Evolutionary conservation across 2,113 vertebrate genomes (phyloP), one percentile per base, ranked within the genome.

Genomic region (Lagopus leucura): DNA sequence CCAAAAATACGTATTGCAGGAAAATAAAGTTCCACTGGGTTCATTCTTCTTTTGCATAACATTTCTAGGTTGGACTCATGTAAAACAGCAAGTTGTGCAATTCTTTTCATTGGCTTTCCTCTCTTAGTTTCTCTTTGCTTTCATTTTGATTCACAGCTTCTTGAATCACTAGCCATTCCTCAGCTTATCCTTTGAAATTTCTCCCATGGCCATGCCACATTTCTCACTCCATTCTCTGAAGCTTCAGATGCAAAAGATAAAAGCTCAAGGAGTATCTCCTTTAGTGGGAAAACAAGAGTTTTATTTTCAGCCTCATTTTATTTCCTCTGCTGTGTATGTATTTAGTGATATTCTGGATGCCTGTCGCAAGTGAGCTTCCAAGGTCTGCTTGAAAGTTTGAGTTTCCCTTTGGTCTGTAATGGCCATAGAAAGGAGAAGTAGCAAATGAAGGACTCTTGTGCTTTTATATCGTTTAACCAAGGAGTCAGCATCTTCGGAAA

Each of bases 11-110:
- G 55, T 12, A 92, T 16, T 86, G 47, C 72, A 95, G 71, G 85
- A 95, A 82, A 92, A 87, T 66, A 63, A 93, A 74, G 67, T 95
- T 95, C 74, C 50, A 63, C 69, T 81, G 67, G 45, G 70, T 85
- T 94, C 27, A 64, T 45, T 90, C 86, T 90, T 82, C 20, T 0
- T 94, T 92, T 95, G 20, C 42, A 24, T 76, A 91, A 73, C 28
- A 72, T 88, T 86, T 91, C 63, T 88, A 82, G 64, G 12, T 91
- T 91, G 52, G 77, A 58, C 38, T 89, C 42, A 66, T 7, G 38
- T 87, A 78, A 90, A 94, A 76, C 50, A 80, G 67, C 4, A 2
- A 67, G 65, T 92, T 86, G 48, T 18, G 52, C 43, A 60, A 6
- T 84, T 72, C 34, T 79, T 92, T 88, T 95, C 60, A 25, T 57